phyloP scores from a whole-genome alignment of 2,888 invertebrate genomes.

The Erebia ligea region DNA sequence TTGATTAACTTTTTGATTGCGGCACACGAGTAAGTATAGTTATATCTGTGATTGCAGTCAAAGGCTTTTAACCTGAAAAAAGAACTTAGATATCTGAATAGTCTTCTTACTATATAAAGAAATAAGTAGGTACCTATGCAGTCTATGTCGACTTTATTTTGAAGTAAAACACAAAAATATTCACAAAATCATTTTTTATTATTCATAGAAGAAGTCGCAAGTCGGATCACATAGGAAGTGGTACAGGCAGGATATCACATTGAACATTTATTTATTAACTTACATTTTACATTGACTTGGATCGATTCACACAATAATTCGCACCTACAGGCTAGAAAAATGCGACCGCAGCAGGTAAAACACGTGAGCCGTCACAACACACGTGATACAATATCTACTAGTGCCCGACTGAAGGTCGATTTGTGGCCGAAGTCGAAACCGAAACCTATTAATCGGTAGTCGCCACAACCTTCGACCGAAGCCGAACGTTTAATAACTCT shows the following conservation, averaged over 20 bases:
- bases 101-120: no score
- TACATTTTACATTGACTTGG: constrained; percentile 44
- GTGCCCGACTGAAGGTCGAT: no score
- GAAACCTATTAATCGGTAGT: no score
- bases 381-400: no score
- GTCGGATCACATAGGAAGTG: constrained; percentile 75
- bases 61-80: no score
- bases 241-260: constrained; percentile 82
- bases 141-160: background rate
- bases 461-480: no score
- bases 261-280: constrained; percentile 70
- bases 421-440: no score
- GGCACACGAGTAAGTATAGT: no score
- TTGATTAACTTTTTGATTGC: no score
- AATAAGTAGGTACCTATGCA: background rate
- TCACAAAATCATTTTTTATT: constrained; percentile 70
- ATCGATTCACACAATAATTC: constrained; percentile 38
- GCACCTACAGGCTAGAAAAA: background rate
- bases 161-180: constrained; percentile 33
- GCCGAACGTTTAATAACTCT: no score
- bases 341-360: background rate
- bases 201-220: constrained; percentile 64
- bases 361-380: background rate
- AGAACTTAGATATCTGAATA: no score
- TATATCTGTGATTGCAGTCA: no score